A percentile compares a stretch with the other conserved stretches of the same genome.
Conservation (phyloP, 2,888 invertebrate genomes). For the Acanthosepion esculentum region DNA sequence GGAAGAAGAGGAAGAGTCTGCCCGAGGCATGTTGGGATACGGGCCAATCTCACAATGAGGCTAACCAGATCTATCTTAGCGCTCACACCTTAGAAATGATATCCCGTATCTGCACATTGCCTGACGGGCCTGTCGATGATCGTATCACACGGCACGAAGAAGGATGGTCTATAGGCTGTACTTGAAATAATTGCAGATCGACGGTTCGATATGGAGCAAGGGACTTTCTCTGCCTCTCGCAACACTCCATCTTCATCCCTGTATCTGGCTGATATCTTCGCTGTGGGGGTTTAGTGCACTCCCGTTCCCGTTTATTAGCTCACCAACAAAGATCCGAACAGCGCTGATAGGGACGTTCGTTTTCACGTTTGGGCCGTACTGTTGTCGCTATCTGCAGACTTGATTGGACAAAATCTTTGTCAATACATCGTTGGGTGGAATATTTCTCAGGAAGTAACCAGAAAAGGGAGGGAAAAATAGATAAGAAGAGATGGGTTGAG, state of each 20-base stretch:
- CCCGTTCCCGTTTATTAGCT: not conserved
- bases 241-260: not conserved
- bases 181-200: not conserved
- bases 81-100: constrained; percentile 11
- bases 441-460: not conserved
- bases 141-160: not conserved
- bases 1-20: not conserved
- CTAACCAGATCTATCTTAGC: constrained; percentile 21
- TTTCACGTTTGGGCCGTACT: not conserved
- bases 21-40: not conserved
- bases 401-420: not conserved
- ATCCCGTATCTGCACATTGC: constrained; percentile 5
- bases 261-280: not conserved
- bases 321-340: not conserved
- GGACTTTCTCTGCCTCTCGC: not conserved
- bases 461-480: not conserved
- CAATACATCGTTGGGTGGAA: not conserved
- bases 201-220: not conserved
- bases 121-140: constrained; percentile 6
- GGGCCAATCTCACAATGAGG: constrained; percentile 23
- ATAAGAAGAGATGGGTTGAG: not conserved
- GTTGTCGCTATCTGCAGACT: not conserved
- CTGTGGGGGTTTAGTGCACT: not conserved
- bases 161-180: constrained; percentile 11
- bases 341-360: constrained; percentile 6